These are phyloP conservation scores for Fregata magnificens DNA, from an alignment of 2,113 vertebrate genomes.

Conservation along the genomic window DNA sequence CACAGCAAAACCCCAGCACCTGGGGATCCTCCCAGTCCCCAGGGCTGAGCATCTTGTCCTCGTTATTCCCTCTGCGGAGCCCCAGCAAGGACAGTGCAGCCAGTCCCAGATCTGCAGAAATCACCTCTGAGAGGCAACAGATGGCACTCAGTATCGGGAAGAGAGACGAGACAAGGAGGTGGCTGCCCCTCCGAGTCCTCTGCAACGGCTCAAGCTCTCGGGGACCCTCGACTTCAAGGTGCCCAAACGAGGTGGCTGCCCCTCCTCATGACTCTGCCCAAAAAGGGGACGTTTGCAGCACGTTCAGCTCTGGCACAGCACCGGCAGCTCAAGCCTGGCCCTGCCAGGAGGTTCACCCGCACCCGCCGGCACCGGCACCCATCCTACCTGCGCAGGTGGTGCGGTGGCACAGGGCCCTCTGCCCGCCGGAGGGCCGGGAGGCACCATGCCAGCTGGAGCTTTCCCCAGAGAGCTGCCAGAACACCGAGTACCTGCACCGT, in stretches of 20 bases:
- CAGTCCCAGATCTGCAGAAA: not conserved
- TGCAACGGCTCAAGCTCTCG: accelerated
- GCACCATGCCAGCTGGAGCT: not conserved
- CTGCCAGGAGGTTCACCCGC: not conserved
- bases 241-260: not conserved
- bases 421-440: too few species aligned
- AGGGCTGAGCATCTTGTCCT: not conserved
- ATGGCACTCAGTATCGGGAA: accelerated
- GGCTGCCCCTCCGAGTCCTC: not conserved
- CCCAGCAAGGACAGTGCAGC: not conserved
- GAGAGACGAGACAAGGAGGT: accelerated
- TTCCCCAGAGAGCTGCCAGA: not conserved
- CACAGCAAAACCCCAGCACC: not conserved
- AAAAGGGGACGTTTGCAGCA: accelerated
- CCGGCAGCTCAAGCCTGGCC: not conserved
- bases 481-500: not conserved
- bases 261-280: not conserved
- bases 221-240: accelerated
- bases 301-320: not conserved
- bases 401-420: not conserved
- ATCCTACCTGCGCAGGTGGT: not conserved
- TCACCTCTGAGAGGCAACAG: not conserved
- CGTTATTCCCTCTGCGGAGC: not conserved
- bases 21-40: not conserved
- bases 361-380: accelerated